Evolutionary conservation across 2,113 vertebrate genomes (phyloP), one percentile per base, ranked within the genome.

Genomic region (Sterna hirundo): DNA sequence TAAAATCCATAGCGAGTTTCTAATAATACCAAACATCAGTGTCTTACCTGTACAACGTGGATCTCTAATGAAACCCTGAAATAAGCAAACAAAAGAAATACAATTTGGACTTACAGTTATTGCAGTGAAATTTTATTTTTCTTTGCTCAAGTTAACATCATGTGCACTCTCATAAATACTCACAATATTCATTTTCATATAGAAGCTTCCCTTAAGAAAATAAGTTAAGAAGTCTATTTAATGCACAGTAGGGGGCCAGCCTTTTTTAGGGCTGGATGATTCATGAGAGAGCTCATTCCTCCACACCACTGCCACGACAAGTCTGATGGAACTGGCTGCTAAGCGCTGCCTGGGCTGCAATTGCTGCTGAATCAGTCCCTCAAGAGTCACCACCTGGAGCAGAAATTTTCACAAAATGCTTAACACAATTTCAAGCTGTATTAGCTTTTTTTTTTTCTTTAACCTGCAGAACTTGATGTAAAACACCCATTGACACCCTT

Each of bases 1-100:
- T 93, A n/a, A 88, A 92, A 71, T 81, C 85, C 60, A 52, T 20
- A 42, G 66, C 66, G 69, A 85, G 10, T 61, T 94, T 85, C 52
- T 65, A 70, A 72, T 90, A 76, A 87, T 79, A 72, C 18, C 64
- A 83, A 75, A 88, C 2, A 8, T 64, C 84, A 76, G 11, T 68
- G 27, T 85, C 61, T 68, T 82, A 88, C 75, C 40, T 71, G 7
- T 65, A 29, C 7, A 61, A 12, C 3, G 10, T 46, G 36, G 54
- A 69, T 90, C 22, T 81, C 57, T 81, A 90, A 74, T 66, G 54
- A 90, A 93, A 55, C 13, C 19, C 40, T 75, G 34, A 90, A 93
- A 44, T 77, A 26, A 57, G 20, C 66, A 80, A 58, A 70, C 65
- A 21, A 80, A 92, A 92, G 17, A 69, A 68, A 46, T n/a, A 46